Percentiles rank a stretch among this genome's conserved stretches.
These are phyloP conservation scores for Hormaphis cornu DNA, from an alignment of 1,140 invertebrate species.

Conservation along the genomic window DNA sequence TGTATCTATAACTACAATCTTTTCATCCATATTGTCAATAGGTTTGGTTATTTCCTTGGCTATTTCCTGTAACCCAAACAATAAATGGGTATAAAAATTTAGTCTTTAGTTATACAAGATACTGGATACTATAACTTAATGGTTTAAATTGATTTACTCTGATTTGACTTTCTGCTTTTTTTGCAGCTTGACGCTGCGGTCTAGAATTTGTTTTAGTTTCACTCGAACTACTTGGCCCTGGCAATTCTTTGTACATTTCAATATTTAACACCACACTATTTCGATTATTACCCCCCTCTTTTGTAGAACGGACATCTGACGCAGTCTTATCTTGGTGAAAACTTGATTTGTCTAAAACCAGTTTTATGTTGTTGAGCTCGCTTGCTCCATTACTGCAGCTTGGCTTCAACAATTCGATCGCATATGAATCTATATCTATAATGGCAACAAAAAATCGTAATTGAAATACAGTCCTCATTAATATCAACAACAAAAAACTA, in stretches of 20 bases:
- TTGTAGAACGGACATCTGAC: neutral
- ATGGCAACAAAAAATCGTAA: no score
- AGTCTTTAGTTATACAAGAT: neutral
- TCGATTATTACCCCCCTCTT: conserved; percentile 38
- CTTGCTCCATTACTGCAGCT: neutral
- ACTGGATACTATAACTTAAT: neutral
- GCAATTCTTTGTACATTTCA: conserved; percentile 34
- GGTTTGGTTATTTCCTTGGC: conserved; percentile 19
- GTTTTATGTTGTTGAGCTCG: neutral
- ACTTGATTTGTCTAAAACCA: neutral
- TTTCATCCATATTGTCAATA: conserved; percentile 2
- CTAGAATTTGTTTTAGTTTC: conserved; percentile 34
- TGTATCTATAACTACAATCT: conserved; percentile 19
- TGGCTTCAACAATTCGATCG: neutral
- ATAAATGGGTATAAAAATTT: neutral
- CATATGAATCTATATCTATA: neutral
- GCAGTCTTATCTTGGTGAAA: neutral
- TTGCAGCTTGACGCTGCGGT: conserved; percentile 39
- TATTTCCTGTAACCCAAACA: conserved; percentile 5
- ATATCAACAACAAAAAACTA: no score
- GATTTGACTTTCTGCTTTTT: conserved; percentile 39
- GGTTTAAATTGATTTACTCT: conserved; percentile 36
- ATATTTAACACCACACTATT: neutral
- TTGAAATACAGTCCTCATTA: no score
- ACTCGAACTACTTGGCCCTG: neutral